These are phyloP conservation scores for Amiota minor DNA, from an alignment of 2,888 invertebrate genomes.

Conservation along the genomic window DNA sequence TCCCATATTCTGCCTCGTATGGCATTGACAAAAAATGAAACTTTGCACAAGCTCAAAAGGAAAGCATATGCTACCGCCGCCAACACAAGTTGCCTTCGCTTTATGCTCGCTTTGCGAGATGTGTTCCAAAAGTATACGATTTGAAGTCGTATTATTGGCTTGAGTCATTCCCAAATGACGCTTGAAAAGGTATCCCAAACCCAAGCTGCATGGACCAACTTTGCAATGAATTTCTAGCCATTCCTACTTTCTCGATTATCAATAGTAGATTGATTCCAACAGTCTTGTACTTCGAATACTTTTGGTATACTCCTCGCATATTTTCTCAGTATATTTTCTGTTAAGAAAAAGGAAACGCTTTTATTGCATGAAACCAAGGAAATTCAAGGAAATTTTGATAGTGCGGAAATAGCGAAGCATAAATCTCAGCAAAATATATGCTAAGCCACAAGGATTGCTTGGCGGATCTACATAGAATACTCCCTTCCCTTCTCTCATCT, in stretches of 20 bases:
- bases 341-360: slow-evolving; percentile 59
- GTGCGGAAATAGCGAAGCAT: slow-evolving; percentile 61
- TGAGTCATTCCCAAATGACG: too few species aligned
- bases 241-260: too few species aligned
- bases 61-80: not conserved
- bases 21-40: not conserved
- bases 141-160: too few species aligned
- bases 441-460: slow-evolving; percentile 28
- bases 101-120: too few species aligned
- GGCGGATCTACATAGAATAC: not conserved
- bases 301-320: not conserved
- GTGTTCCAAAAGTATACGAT: too few species aligned
- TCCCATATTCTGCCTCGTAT: not conserved
- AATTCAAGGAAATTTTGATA: slow-evolving; percentile 62
- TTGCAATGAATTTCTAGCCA: too few species aligned
- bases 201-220: too few species aligned
- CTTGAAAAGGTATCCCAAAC: too few species aligned
- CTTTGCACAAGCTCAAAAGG: not conserved
- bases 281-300: not conserved
- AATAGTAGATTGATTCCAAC: too few species aligned
- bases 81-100: too few species aligned
- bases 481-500: not conserved
- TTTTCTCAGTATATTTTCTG: too few species aligned
- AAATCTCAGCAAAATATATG: slow-evolving; percentile 45
- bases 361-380: slow-evolving; percentile 50